Evolutionary conservation across 2,888 invertebrate species (phyloP), one percentile per base, ranked within the genome.

Genomic region (Notocelia uddmanniana): DNA sequence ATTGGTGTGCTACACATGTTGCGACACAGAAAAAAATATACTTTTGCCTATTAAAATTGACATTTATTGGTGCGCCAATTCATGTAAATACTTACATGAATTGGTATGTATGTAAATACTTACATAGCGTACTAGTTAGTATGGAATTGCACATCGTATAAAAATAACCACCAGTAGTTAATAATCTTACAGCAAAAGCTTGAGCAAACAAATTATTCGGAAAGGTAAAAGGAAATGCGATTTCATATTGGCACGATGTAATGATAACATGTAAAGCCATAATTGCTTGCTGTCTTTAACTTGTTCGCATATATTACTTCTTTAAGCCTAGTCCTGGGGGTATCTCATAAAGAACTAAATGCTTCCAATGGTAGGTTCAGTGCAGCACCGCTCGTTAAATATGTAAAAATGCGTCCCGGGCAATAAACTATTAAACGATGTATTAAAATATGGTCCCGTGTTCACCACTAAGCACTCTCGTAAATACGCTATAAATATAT

Each of bases 341-440:
- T 66, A 69, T 64, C 73, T 72, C 79, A 76, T 80, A 81, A 81
- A 81, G 78, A 68, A 75, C 71, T 74, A 59, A 64, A 59, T 59
- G 63, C 60, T 66, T 68, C 67, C 68, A 73, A 78, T 76, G 73
- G 69, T 68, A 75, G 77, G 70, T 76, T 76, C 74, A 76, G 75
- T 74, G 74, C 69, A 74, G 76, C 75, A 71, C 75, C 74, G 78
- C 79, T 81, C 79, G 80, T 81, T 82, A 80, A 79, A 78, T 80
- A 80, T 80, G 80, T 82, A 81, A 81, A 81, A 81, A 78, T 78
- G 70, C 75, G 74, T 74, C 48, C n/a, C 64, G 55, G 50, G 63
- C 73, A 67, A 75, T 76, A 75, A 76, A 75, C 74, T 73, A 72
- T 70, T 76, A 71, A 73, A 70, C 68, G 69, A 74, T 62, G 74